Evolutionary conservation across 2,888 invertebrate genomes (phyloP), one percentile per base, ranked within the genome.

Genomic region (Asteroscopus sphinx): DNA sequence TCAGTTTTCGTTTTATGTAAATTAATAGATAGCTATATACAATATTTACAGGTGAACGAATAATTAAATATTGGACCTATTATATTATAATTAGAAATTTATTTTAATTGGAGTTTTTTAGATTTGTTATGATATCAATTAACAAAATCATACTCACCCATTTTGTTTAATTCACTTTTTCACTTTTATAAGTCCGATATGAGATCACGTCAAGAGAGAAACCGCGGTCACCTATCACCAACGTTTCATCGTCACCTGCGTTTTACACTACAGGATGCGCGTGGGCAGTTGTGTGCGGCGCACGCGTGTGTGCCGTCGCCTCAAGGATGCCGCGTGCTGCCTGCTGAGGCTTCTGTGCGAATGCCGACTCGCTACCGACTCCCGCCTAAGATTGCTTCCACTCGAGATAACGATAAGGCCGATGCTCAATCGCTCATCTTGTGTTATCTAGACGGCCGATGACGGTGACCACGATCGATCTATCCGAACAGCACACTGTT

Each of bases 331-430:
- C 92, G 92, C 93, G 92, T 90, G 90, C 76, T 86, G 89, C 89
- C 89, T 86, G 80, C 90, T 79, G 81, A 91, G 91, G 93, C 93
- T 92, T 89, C 89, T 87, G 88, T 89, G 92, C 93, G 92, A 94
- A 93, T 94, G 93, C 83, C 85, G 83, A 71, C 76, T 69, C 68
- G 80, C 81, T 82, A 83, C 83, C 87, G 85, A 78, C 83, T 68
- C 76, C 79, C 81, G 78, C 82, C 76, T 84, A 92, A 85, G 92
- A 92, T 87, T 90, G 89, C 90, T 92, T 88, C 88, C 88, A 87
- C 82, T 79, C 81, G 76, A 88, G 93, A 93, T 93, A 92, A 89
- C 88, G 92, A 91, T 92, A 92, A 92, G 89, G 87, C 81, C 78
- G 79, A 51, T 74, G 77, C 79, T 73, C 86, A 81, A 91, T 91